These are phyloP conservation scores for Drosophila greeni DNA, from an alignment of 2,888 invertebrate genomes.

Conservation along the genomic window DNA sequence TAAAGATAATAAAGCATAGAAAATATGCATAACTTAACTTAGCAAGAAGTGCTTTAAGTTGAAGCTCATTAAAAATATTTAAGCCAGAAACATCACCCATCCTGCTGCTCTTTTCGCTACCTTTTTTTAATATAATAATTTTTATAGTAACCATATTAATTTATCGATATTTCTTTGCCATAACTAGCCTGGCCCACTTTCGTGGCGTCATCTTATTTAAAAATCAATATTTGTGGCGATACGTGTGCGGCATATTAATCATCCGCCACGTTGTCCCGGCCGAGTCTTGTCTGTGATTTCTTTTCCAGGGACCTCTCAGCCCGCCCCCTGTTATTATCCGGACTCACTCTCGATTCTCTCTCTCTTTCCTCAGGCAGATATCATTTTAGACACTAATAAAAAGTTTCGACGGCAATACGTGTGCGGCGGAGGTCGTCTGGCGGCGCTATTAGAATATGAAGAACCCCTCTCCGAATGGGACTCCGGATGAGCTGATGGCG, in stretches of 20 bases:
- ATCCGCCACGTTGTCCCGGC: constrained; percentile 59
- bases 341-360: constrained; percentile 4
- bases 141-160: background rate
- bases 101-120: too few relatives aligned
- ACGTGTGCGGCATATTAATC: constrained; percentile 70
- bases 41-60: background rate
- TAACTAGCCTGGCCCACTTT: constrained; percentile 48
- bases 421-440: constrained; percentile 38
- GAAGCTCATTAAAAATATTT: background rate
- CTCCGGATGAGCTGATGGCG: constrained; percentile 12
- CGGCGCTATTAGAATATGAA: constrained; percentile 58
- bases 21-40: too few relatives aligned
- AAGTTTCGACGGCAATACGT: constrained; percentile 67
- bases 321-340: constrained; percentile 9
- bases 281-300: constrained; percentile 59
- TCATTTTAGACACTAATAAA: constrained; percentile 65
- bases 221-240: constrained; percentile 67
- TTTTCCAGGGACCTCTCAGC: constrained; percentile 8
- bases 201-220: constrained; percentile 69
- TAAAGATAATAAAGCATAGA: background rate
- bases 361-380: constrained; percentile 4
- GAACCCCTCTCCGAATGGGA: constrained; percentile 32
- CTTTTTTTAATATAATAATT: background rate
- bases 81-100: too few relatives aligned
- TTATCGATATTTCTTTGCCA: background rate